Evolutionary conservation across 35 echinoderm and acorn worm species (phyloP).

Genomic region (Acanthaster planci): DNA sequence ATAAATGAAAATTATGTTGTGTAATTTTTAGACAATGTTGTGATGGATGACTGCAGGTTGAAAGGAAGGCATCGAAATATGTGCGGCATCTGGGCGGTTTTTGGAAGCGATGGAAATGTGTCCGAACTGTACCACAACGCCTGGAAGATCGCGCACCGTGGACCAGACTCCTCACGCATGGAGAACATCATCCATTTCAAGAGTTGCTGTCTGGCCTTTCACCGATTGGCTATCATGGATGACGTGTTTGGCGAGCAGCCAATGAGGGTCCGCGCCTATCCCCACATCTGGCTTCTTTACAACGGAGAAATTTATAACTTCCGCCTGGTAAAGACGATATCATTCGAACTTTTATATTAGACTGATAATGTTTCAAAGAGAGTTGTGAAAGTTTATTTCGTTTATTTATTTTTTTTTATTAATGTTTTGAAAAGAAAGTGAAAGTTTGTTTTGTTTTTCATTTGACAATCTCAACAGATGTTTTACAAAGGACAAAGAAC

Average conservation of each 20-base stretch:
- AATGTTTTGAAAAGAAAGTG: too few relatives aligned
- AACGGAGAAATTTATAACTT: slow-evolving; percentile 94
- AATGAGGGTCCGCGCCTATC: slow-evolving; percentile 68
- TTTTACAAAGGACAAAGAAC: too few relatives aligned
- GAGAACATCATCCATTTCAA: slow-evolving; percentile 87
- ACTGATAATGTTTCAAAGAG: too few relatives aligned
- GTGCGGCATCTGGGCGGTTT: slow-evolving; percentile 98
- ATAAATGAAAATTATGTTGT: too few relatives aligned
- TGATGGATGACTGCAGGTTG: too few relatives aligned
- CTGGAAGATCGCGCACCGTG: slow-evolving; percentile 75
- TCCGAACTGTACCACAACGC: slow-evolving; percentile 70
- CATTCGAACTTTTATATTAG: too few relatives aligned
- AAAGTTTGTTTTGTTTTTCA: too few relatives aligned
- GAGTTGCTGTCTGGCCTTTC: slow-evolving; percentile 91
- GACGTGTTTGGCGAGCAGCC: slow-evolving; percentile 89
- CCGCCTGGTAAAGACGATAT: slow-evolving; percentile 46
- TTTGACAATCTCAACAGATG: too few relatives aligned
- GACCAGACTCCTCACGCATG: slow-evolving; percentile 79
- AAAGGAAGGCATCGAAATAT: slow-evolving; percentile 37
- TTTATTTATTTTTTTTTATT: too few relatives aligned
- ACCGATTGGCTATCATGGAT: slow-evolving; percentile 88
- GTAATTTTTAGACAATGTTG: too few relatives aligned
- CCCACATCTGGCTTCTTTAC: slow-evolving; percentile 78
- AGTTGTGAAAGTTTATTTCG: too few relatives aligned
- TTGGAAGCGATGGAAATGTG: slow-evolving; percentile 81